Base-by-base conservation (phyloP, 2,113 vertebrate genomes). In the Rhodinocichla rosea region DNA sequence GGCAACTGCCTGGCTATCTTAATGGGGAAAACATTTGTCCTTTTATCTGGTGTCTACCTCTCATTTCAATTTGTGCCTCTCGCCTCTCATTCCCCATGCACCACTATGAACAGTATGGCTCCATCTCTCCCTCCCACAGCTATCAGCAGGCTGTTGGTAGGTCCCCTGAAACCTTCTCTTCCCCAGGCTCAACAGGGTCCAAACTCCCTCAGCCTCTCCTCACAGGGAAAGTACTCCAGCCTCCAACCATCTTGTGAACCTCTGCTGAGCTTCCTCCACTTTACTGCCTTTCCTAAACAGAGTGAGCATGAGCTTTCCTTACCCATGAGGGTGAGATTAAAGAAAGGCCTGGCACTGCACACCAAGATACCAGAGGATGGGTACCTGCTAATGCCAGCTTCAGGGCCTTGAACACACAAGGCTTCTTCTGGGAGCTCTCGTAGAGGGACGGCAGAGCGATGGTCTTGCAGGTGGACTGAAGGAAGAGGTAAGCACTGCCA, bases 401-500 rank as follows among this genome's bases (percentile, higher is more conserved):
- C 92, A 99, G 98, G 22, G 98, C 98, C 96, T 98, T 98, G 96
- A 99, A 99, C 70, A 99, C 76, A 0, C 89, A 90, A 40, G 97
- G 98, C 88, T 99, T 99, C 95, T 97, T 97, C 89, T 98, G 97
- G 21, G 98, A 94, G 64, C 98, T 98, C 93, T 98, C 98, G 4
- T 98, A 99, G 75, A 98, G 97, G 10, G 98, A 95, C 0, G 99
- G 98, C 87, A 99, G 98, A 79, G 98, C 83, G 37, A 98, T 93
- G 22, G 92, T 69, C 39, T 98, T 98, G 90, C 97, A 97, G 0
- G 96, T 97, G 0, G 99, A 99, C 70, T 98, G 98, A 92, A 99
- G 97, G 95, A 99, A 99, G 75, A 99, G 97, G 44, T 99, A 99
- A 4, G 98, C 99, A 0, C 99, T 99, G 90, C 99, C 99, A 10